These are phyloP conservation scores for Mirounga angustirostris DNA, from an alignment of 2,113 vertebrate genomes.

Conservation along the genomic window DNA sequence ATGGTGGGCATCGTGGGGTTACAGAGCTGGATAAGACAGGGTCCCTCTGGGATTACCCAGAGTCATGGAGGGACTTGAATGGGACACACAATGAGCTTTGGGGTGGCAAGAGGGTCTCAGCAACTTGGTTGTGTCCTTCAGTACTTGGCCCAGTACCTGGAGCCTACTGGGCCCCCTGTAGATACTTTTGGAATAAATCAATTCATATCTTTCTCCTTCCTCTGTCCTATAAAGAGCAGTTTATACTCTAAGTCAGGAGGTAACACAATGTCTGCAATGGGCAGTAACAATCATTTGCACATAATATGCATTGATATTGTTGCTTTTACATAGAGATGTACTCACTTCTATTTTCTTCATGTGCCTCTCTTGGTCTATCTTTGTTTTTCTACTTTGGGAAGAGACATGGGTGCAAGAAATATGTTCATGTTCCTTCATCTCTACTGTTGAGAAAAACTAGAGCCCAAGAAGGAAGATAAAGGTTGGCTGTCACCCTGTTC, in stretches of 20 bases:
- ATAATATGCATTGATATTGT: not conserved
- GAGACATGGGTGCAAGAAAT: not conserved
- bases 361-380: not conserved
- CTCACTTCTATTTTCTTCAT: not conserved
- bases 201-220: not conserved
- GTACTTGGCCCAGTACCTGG: not conserved
- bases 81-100: not conserved
- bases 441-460: not conserved
- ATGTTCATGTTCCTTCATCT: not conserved
- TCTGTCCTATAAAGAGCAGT: not conserved
- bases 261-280: not conserved
- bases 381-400: slow-evolving; percentile 27
- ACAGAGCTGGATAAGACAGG: not conserved
- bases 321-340: not conserved
- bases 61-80: not conserved
- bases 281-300: not conserved
- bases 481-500: not conserved
- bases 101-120: not conserved
- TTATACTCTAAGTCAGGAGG: not conserved
- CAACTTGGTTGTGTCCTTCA: not conserved
- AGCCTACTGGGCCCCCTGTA: not conserved
- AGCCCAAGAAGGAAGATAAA: not conserved
- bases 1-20: rapidly evolving
- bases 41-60: not conserved
- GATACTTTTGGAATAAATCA: not conserved